Conservation (phyloP, 2,797 vertebrate genomes). For the Sylvia borin region DNA sequence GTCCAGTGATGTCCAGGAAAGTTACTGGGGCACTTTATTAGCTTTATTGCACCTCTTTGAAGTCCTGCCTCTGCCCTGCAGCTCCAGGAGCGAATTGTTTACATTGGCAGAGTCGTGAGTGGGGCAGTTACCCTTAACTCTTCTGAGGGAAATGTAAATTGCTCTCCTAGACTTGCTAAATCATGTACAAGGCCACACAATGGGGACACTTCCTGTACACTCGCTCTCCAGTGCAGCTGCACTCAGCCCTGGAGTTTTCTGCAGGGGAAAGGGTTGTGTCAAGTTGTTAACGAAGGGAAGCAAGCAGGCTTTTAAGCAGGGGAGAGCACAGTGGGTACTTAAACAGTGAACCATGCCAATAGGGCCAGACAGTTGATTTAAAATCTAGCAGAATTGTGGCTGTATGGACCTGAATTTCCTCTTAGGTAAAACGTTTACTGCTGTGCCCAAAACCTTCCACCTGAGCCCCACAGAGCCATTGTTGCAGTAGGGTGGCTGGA, state of each 20-base stretch:
- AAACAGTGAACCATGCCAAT: not conserved
- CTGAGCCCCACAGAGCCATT: accelerated
- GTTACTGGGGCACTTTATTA: not conserved
- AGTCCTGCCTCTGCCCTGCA: not conserved
- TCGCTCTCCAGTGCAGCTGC: not conserved
- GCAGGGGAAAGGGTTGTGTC: not conserved
- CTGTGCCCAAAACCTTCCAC: not conserved
- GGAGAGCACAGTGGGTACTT: not conserved
- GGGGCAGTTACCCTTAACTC: not conserved
- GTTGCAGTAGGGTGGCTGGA: not conserved
- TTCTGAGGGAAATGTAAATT: not conserved
- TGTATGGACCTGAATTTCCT: not conserved
- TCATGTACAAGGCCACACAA: not conserved
- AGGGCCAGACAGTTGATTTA: not conserved
- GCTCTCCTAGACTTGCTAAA: not conserved
- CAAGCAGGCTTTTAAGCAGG: not conserved
- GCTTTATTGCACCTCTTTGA: not conserved
- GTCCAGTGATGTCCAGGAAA: not conserved
- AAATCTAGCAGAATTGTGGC: not conserved
- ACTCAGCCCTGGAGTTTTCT: not conserved
- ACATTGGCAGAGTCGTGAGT: not conserved
- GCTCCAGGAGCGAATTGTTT: not conserved
- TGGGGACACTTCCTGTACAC: accelerated
- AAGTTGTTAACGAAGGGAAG: not conserved
- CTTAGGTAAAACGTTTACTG: not conserved